Conservation (phyloP, 2,113 vertebrate genomes). For the Trachemys scripta region DNA sequence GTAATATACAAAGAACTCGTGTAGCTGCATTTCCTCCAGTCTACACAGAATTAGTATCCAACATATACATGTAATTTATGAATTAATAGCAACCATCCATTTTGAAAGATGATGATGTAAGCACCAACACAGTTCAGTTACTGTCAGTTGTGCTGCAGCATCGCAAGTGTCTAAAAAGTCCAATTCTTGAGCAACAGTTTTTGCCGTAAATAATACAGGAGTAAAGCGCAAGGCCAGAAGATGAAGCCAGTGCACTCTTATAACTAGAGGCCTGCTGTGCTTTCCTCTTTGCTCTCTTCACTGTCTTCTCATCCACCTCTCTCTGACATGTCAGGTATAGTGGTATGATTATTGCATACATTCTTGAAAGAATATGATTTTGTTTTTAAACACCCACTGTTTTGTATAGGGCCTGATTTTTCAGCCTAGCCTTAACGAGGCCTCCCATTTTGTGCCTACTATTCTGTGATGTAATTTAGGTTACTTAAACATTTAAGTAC, state of each 20-base stretch:
- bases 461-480: rapidly evolving
- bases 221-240: not conserved
- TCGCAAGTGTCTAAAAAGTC: not conserved
- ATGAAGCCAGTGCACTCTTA: not conserved
- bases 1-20: not conserved
- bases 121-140: not conserved
- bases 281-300: not conserved
- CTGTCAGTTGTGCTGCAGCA: not conserved
- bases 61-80: not conserved
- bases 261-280: not conserved
- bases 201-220: rapidly evolving
- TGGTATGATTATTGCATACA: not conserved
- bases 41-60: not conserved
- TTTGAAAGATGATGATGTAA: not conserved
- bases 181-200: not conserved
- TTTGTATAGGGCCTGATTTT: not conserved
- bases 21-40: not conserved
- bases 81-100: no score
- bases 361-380: not conserved
- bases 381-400: not conserved
- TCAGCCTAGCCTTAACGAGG: not conserved
- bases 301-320: not conserved
- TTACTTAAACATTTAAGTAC: rapidly evolving
- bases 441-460: not conserved
- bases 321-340: not conserved